Conservation (phyloP, 1,140 invertebrate genomes). For the Helicoverpa armigera region DNA sequence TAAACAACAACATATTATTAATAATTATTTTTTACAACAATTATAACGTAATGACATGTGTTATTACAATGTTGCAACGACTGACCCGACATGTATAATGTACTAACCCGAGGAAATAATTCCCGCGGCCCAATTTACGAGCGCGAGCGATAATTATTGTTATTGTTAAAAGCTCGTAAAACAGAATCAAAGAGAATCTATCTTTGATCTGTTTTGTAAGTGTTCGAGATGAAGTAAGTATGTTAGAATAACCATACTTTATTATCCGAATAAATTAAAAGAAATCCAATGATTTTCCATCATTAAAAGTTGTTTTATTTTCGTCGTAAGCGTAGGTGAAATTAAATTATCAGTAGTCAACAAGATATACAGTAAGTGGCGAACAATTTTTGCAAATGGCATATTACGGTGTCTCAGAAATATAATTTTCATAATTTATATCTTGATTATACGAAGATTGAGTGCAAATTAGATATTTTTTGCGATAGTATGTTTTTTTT, state of each 20-base stretch:
- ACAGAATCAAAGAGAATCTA: conserved; percentile 41
- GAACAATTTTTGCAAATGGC: conserved; percentile 34
- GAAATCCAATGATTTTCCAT: conserved; percentile 35
- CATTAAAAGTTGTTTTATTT: conserved; percentile 1
- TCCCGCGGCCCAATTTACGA: conserved; percentile 24
- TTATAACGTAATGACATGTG: conserved; percentile 52
- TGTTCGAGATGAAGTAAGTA: conserved; percentile 34
- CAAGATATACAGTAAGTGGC: conserved; percentile 17
- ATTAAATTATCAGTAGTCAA: conserved; percentile 20
- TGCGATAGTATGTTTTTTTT: not conserved
- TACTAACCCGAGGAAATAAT: conserved; percentile 46
- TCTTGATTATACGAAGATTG: conserved; percentile 37
- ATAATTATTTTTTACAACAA: conserved; percentile 42
- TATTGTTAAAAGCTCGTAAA: conserved; percentile 48
- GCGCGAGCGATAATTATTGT: conserved; percentile 43
- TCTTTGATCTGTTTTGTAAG: conserved; percentile 49
- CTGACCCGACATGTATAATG: conserved; percentile 42
- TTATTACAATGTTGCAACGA: conserved; percentile 52
- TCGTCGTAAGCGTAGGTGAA: not conserved
- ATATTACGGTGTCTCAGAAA: conserved; percentile 12
- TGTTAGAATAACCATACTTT: conserved; percentile 33
- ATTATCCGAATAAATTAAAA: conserved; percentile 39
- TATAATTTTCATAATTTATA: conserved; percentile 37
- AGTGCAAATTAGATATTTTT: conserved; percentile 38
- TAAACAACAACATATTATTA: conserved; percentile 35